phyloP scores from a whole-genome alignment of 2,797 vertebrate species.

The Pagetopsis macropterus region DNA sequence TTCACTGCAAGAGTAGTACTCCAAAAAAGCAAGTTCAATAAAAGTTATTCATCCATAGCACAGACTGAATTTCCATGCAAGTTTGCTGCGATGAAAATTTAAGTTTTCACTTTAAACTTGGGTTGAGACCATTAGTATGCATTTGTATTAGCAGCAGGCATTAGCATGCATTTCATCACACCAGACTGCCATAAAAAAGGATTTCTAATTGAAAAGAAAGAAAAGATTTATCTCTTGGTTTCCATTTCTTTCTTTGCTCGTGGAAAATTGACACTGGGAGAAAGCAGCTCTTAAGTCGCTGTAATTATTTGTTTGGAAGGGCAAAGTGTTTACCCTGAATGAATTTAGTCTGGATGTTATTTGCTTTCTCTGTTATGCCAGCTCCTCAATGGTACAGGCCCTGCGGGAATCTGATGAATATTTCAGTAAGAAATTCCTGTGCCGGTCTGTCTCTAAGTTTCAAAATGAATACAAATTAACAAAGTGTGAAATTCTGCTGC shows the following conservation, averaged over 20 bases:
- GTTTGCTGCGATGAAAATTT: slow-evolving; percentile 33
- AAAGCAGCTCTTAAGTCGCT: slow-evolving; percentile 43
- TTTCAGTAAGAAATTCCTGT: slow-evolving; percentile 59
- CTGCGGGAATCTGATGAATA: slow-evolving; percentile 65
- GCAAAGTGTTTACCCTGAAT: slow-evolving; percentile 71
- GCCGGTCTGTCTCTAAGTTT: slow-evolving; percentile 54
- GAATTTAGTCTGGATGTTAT: slow-evolving; percentile 61
- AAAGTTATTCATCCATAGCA: not conserved
- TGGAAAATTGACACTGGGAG: slow-evolving; percentile 35
- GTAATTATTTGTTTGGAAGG: slow-evolving; percentile 71
- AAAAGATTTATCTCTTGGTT: slow-evolving; percentile 19
- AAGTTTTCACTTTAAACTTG: slow-evolving; percentile 35
- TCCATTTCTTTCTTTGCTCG: slow-evolving; percentile 8
- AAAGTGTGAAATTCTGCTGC: slow-evolving; percentile 62
- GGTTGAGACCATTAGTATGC: slow-evolving; percentile 59
- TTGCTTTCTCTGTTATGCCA: slow-evolving; percentile 52
- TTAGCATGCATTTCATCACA: slow-evolving; percentile 54
- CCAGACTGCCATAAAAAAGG: slow-evolving; percentile 49
- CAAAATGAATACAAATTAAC: slow-evolving; percentile 74
- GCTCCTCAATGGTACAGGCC: slow-evolving; percentile 58
- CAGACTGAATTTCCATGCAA: slow-evolving; percentile 1
- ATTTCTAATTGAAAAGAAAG: slow-evolving; percentile 58
- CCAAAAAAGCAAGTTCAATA: not conserved
- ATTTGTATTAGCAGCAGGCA: too few relatives aligned
- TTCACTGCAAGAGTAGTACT: too few relatives aligned